phyloP scores from a whole-genome alignment of 2,797 vertebrate species.

The Podarcis lilfordi region DNA sequence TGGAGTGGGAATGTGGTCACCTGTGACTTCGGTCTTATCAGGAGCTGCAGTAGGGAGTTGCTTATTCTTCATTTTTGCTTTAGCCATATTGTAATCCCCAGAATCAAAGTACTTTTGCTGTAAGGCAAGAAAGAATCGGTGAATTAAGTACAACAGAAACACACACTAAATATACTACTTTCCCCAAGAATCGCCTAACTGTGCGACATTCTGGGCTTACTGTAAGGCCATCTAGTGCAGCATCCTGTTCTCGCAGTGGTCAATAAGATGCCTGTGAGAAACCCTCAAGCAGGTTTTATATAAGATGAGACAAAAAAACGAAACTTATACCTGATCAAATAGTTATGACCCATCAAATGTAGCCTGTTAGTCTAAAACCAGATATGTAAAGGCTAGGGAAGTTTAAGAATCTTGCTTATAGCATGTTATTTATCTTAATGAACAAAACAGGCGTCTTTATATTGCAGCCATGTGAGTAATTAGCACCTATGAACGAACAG shows the following conservation, averaged over 20 bases:
- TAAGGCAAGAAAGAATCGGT: conserved; percentile 53
- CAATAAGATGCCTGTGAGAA: no score
- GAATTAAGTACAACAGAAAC: not conserved
- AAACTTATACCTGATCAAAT: not conserved
- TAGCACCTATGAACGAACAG: not conserved
- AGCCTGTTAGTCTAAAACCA: not conserved
- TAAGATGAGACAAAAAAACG: not conserved
- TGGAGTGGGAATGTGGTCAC: conserved; percentile 98
- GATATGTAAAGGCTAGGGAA: not conserved
- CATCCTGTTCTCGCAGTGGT: no score
- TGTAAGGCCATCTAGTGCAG: no score
- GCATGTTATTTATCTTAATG: not conserved
- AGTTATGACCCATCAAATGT: not conserved
- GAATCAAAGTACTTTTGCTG: conserved; percentile 99
- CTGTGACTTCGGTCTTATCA: conserved; percentile 96
- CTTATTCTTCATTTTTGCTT: conserved; percentile 99
- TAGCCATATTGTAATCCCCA: conserved; percentile 99
- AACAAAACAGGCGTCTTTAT: not conserved
- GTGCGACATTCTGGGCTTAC: no score
- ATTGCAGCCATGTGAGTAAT: not conserved
- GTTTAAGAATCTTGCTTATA: not conserved
- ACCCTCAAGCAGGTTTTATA: not conserved
- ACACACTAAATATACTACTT: not conserved
- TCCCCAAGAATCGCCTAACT: not conserved
- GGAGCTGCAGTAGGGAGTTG: conserved; percentile 91